Conservation (phyloP, 1,140 invertebrate genomes). For the Magallana gigas region DNA sequence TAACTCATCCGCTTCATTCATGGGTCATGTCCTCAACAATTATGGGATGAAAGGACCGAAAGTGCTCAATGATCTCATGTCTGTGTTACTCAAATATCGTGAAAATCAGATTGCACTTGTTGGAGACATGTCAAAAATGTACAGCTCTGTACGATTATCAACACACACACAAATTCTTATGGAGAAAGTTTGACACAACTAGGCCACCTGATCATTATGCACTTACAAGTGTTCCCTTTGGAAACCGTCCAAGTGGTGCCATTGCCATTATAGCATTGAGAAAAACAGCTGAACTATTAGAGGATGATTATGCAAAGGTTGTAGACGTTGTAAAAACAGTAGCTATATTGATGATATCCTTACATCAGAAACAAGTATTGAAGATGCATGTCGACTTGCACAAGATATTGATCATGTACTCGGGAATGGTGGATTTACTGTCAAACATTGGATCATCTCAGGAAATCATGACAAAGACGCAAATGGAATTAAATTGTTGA, state of each 20-base stretch:
- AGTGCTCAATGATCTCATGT: slow-evolving; percentile 45
- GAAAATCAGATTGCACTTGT: slow-evolving; percentile 34
- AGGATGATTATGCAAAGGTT: slow-evolving; percentile 22
- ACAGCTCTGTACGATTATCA: slow-evolving; percentile 39
- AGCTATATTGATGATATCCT: slow-evolving; percentile 47
- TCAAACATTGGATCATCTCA: slow-evolving; percentile 20
- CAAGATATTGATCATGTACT: slow-evolving; percentile 31
- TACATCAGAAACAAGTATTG: slow-evolving; percentile 4
- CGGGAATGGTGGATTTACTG: not conserved
- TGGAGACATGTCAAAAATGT: slow-evolving; percentile 51
- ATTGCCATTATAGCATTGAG: slow-evolving; percentile 7
- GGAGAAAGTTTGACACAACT: slow-evolving; percentile 37
- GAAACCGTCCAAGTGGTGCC: slow-evolving; percentile 25
- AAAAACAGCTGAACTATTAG: slow-evolving; percentile 40
- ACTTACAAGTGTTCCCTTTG: slow-evolving; percentile 34
- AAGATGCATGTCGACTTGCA: slow-evolving; percentile 3
- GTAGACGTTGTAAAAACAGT: slow-evolving; percentile 32
- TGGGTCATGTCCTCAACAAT: slow-evolving; percentile 45
- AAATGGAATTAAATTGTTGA: slow-evolving; percentile 15
- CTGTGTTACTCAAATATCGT: slow-evolving; percentile 42
- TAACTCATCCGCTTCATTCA: slow-evolving; percentile 43
- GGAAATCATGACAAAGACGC: not conserved
- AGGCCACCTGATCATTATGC: slow-evolving; percentile 41
- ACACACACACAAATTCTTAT: slow-evolving; percentile 24
- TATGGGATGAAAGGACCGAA: slow-evolving; percentile 50